phyloP scores from a whole-genome alignment of 2,113 vertebrate species.

The Junco hyemalis region DNA sequence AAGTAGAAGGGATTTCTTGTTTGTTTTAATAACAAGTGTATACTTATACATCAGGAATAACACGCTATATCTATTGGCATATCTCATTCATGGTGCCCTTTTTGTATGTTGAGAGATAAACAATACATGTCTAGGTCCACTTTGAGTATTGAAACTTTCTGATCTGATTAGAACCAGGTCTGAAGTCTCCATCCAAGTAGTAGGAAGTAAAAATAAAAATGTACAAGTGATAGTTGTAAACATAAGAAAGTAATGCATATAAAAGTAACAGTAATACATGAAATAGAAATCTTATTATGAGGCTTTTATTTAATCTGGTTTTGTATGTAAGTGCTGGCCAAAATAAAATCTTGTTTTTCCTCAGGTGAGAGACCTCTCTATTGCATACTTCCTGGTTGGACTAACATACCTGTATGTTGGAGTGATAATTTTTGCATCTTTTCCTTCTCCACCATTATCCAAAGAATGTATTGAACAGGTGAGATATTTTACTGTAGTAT shows the following conservation, averaged over 20 bases:
- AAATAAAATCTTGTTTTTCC: constrained; percentile 15
- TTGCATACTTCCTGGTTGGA: constrained; percentile 93
- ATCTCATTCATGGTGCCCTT: constrained; percentile 5
- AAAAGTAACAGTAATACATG: background rate
- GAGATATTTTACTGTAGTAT: background rate
- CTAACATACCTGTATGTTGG: constrained; percentile 94
- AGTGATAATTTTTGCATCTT: constrained; percentile 88
- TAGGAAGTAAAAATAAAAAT: background rate
- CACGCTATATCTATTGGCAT: background rate
- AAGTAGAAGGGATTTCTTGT: background rate
- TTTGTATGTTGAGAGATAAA: background rate
- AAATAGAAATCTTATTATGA: background rate
- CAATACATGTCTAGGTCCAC: background rate
- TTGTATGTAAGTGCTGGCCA: background rate
- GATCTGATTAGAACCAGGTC: background rate
- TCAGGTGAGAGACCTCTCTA: constrained; percentile 92
- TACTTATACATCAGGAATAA: background rate
- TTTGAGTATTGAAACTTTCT: background rate
- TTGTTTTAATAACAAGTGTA: background rate
- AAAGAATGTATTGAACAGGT: constrained; percentile 97
- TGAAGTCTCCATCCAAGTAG: background rate
- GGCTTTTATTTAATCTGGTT: background rate
- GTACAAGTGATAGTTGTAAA: background rate
- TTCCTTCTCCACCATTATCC: constrained; percentile 89
- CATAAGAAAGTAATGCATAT: background rate